Base-by-base conservation (phyloP, 1,140 invertebrate species). In the Listronotus bonariensis region DNA sequence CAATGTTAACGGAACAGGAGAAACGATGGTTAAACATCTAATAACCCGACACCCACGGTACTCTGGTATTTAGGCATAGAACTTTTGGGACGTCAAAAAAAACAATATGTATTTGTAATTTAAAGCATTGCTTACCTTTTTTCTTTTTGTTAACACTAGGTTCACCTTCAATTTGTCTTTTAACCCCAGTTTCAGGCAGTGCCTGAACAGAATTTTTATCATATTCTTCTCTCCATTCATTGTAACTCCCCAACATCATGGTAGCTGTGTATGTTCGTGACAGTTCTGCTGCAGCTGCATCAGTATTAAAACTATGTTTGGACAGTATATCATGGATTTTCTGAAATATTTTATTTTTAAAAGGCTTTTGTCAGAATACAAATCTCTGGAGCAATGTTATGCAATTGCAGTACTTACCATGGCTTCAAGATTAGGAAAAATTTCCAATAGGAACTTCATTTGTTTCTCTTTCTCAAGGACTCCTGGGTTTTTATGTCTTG, bases 401-500 rank as follows among this genome's bases (percentile, higher is more conserved):
- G 20, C 20, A 26, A 14, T 51, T 8, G 10, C 10, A 36, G 7
- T 26, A 45, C 17, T 10, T 66, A 76, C 74, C 67, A 73, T 74
- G 40, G 72, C 53, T 57, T 76, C 67, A 38, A 75, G 49, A 42
- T 69, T 67, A 12, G 72, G 74, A 64, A 77, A 78, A 40, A 66
- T 70, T 26, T 72, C 69, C 12, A 75, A 56, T 12, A 78, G 60
- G 61, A 74, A 78, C 59, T 71, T 72, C 69, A 78, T 71, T 56
- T 77, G 71, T 34, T 71, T 71, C 51, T 77, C 77, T 49, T 75
- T 75, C 38, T 77, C 74, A 9, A 73, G 43, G 15, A 77, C 70
- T 11, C 60, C 52, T 34, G 72, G 70, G 41, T 68, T 69, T 57
- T 76, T 74, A 62, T 58, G 43, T 59, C 69, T 38, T 58, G 41